Base-by-base conservation (phyloP, 2,797 vertebrate genomes). In the Poeciliopsis presidionis region DNA sequence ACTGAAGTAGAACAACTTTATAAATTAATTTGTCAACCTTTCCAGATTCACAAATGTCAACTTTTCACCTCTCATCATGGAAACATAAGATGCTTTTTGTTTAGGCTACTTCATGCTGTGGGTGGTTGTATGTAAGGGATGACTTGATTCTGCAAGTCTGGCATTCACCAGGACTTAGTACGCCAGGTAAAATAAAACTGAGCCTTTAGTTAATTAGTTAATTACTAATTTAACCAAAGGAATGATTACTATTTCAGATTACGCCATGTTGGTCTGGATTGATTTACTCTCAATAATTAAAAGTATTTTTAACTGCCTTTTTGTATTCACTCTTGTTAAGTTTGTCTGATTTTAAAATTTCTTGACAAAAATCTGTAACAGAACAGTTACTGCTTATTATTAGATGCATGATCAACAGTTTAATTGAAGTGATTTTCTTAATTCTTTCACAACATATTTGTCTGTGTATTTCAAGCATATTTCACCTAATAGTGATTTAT, bases 401-500 rank as follows among this genome's bases (percentile, higher is more conserved):
- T 33, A 28, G 33, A 18, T 14, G 6, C 61, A 63, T 57, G 51
- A 5, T 30, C 36, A 8, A 53, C 20, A 39, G 18, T 59, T 43
- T 53, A 18, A 43, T 47, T 45, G 43, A 12, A 53, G 16, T 47
- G 7, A 4, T n/a, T 14, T 25, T 33, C 36, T 41, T 39, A 65
- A 28, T 65, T 67, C 47, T 12, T 53, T 39, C 18, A 30, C 7
- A 2, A 8, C 1, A 63, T 36, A 28, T 43, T 53, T 73, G 63
- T 70, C 18, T 30, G 55, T 14, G 3, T 5, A 49, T 74, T 47
- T 70, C 7, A 80, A 75, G 28, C n/a, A 43, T 47, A 16, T 25
- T 65, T 22, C 30, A 36, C 65, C 39, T 77, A 76, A 39, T 47
- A 36, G 1, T 59, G 57, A 78, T 78, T 51, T 39, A 18, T 13